Percentiles rank a stretch among this genome's conserved stretches.
Evolutionary conservation across 2,888 invertebrate species (phyloP).

Genomic region (Dicycla oo): DNA sequence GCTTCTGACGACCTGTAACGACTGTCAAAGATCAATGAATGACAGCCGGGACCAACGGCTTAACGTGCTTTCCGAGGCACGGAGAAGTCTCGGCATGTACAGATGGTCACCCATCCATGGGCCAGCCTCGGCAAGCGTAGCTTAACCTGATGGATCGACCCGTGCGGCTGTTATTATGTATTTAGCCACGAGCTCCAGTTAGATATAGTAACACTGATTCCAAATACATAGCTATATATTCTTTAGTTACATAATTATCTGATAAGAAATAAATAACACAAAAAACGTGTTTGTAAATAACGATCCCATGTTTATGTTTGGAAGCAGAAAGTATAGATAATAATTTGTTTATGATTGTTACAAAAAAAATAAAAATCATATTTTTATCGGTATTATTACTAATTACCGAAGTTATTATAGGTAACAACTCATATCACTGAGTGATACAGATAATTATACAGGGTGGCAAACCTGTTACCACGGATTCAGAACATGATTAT

Average conservation of each 20-base stretch:
- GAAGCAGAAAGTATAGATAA: background rate
- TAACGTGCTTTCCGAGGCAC: too few relatives aligned
- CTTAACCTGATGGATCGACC: too few relatives aligned
- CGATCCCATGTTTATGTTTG: background rate
- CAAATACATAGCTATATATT: slow-evolving; percentile 30
- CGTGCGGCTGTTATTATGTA: too few relatives aligned
- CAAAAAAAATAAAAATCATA: background rate
- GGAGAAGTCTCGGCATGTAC: too few relatives aligned
- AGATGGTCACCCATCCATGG: too few relatives aligned
- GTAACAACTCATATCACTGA: background rate
- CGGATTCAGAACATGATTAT: too few relatives aligned
- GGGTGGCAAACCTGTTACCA: too few relatives aligned
- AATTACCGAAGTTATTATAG: background rate
- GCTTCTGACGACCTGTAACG: too few relatives aligned
- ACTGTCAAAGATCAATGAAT: too few relatives aligned
- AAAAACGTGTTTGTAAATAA: background rate
- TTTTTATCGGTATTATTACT: slow-evolving; percentile 5
- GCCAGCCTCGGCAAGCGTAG: too few relatives aligned
- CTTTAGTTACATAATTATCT: background rate
- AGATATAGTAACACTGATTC: slow-evolving; percentile 43
- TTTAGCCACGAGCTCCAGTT: too few relatives aligned
- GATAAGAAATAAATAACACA: slow-evolving; percentile 9
- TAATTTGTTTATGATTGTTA: background rate
- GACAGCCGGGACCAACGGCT: too few relatives aligned
- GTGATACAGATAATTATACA: background rate